These are phyloP conservation scores for Pogonomyrmex barbatus DNA, from an alignment of 1,140 invertebrate genomes.

Conservation along the genomic window DNA sequence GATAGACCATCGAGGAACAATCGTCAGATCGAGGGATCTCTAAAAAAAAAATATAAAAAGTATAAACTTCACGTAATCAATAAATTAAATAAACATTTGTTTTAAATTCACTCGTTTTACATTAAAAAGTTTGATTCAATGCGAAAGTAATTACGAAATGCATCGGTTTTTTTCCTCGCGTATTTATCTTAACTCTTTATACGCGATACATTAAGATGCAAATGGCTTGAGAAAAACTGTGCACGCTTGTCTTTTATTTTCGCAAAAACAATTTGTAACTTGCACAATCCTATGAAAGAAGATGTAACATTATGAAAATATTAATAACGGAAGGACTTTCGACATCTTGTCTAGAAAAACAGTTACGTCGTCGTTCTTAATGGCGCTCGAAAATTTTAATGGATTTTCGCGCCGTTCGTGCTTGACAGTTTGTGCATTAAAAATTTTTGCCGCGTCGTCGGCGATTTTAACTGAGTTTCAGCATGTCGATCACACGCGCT, in stretches of 20 bases:
- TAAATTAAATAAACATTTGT: background rate
- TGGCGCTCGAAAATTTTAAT: slow-evolving; percentile 43
- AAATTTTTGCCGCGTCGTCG: slow-evolving; percentile 40
- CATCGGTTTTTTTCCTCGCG: background rate
- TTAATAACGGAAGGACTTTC: slow-evolving; percentile 9
- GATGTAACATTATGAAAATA: slow-evolving; percentile 11
- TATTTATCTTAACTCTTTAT: slow-evolving; percentile 22
- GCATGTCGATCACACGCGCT: slow-evolving; percentile 31
- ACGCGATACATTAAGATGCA: slow-evolving; percentile 21
- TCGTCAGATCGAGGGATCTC: background rate
- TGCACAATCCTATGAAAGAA: slow-evolving; percentile 1
- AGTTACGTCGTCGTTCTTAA: slow-evolving; percentile 48
- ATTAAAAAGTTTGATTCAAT: background rate
- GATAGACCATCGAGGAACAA: no score
- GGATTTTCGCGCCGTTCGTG: slow-evolving; percentile 18
- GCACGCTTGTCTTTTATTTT: background rate
- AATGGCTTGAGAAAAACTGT: slow-evolving; percentile 23
- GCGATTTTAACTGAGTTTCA: slow-evolving; percentile 52
- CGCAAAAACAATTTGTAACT: background rate
- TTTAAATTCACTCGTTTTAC: background rate
- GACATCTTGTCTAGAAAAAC: slow-evolving; percentile 33
- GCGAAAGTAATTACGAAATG: background rate
- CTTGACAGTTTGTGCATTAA: slow-evolving; percentile 47
- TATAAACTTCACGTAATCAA: background rate
- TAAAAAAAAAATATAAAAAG: background rate